Evolutionary conservation across 2,113 vertebrate genomes (phyloP), one percentile per base, ranked within the genome.

Genomic region (Laterallus jamaicensis): DNA sequence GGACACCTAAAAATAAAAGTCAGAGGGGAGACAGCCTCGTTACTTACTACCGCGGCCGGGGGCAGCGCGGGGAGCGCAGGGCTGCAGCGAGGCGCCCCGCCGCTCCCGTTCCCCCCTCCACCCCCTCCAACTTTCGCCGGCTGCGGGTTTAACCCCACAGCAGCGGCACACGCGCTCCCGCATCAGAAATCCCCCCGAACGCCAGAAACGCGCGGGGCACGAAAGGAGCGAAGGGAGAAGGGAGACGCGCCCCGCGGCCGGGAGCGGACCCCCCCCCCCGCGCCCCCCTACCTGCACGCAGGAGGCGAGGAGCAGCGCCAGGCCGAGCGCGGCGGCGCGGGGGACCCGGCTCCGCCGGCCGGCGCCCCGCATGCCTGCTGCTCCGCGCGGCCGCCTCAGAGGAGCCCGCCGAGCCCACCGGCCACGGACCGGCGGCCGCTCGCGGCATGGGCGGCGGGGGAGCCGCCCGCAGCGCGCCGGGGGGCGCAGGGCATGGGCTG

Each of bases 1-100:
- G 92, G 98, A 98, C 97, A 98, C 99, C 99, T 99, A 98, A 92
- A 97, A 98, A 99, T 98, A 97, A 95, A 87, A 96, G 64, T 52
- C n/a, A 88, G 79, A 85, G 55, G 26, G 71, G 77, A 90, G 59
- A 71, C 50, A 78, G 15, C 90, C 82, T 66, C 88, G 26, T 97
- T 95, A 97, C 94, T 97, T 95, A 97, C 94, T 94, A 77, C 69
- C 75, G 90, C 80, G 90, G 71, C 74, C 75, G 31, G 52, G 63
- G 73, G 68, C 70, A 87, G 80, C 63, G 82, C 67, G 2, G 67
- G 13, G 79, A 87, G 80, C 63, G 82, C 67, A 2, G 67, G 11
- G 80, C 77, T 79, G 82, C 67, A 29, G 74, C 64, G 6, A 39
- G 28, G 28, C 54, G 24, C 68, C 59, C 37, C 42, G 13, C 69